Evolutionary conservation across 1,140 invertebrate species (phyloP), one percentile per base, ranked within the genome.

Genomic region (Calephelis nemesis): DNA sequence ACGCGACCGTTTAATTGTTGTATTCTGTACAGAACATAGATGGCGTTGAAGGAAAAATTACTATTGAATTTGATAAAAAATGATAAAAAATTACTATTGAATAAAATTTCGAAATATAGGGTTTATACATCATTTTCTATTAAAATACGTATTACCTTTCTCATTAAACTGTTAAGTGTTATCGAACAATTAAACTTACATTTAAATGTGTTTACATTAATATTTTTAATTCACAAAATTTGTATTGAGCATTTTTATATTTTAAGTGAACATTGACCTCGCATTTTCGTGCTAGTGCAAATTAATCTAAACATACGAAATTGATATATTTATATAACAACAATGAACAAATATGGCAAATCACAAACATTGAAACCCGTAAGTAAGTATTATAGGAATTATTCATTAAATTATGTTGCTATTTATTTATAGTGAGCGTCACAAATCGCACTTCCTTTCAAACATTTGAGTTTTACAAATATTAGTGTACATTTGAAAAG

Each of bases 341-440:
- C 85, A 87, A 91, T 79, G 82, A 85, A 88, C 76, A 84, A 79
- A 81, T 91, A 89, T 90, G 87, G 85, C 85, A 87, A 82, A 85
- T 74, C 75, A 83, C 76, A 82, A 84, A 82, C 80, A 82, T 79
- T 84, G 73, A 79, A 60, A 67, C 52, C 52, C 65, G 65, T 67
- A 67, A 45, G 65, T 67, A 67, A 45, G 50, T 67, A 60, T 39
- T 39, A 67, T 67, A 67, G 65, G 65, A 66, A 54, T 58, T 45
- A 58, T 58, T 60, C 8, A 64, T 47, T 15, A 49, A 12, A 30
- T 52, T 67, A 60, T 47, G 45, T 54, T 67, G 45, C 40, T 58
- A 54, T 60, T 58, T 60, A 60, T 60, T 60, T 60, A 60, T 60
- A 60, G 54, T 84, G 79, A 85, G 83, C 80, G 76, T 81, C 76